Base-by-base conservation (phyloP, 2,888 invertebrate species). In the Limnephilus marmoratus region DNA sequence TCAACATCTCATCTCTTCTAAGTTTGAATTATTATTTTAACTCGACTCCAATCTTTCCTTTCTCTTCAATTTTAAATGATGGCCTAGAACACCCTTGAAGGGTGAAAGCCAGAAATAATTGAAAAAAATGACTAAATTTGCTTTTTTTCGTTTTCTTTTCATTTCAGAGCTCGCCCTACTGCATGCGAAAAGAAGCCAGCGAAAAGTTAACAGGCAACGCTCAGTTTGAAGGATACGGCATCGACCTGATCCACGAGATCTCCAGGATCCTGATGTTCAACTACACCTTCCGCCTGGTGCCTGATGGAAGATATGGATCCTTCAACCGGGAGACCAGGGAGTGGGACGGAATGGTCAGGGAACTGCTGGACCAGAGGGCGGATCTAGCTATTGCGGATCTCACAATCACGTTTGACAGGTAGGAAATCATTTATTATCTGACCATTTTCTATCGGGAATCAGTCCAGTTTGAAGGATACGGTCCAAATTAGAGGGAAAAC, bases 331-430 rank as follows among this genome's bases (percentile, higher is more conserved):
- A 98, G 95, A 98, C 98, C 83, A 98, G 98, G 94, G 98, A 98
- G 96, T 98, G 98, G 98, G 98, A 98, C 95, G 98, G 98, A 91
- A 98, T 98, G 98, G 98, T 98, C 94, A 97, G 98, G 94, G 98
- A 98, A 95, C 96, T 98, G 92, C 95, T 98, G 94, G 98, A 98
- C 95, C 98, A 98, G 95, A 98, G 98, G 94, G 99, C 99, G 18
- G 99, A 99, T 95, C 96, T 99, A 94, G 99, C 99, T 1, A 98
- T 99, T 89, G 99, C 99, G 15, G 99, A 99, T 95, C 97, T 99
- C 91, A 99, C 99, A 53, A 99, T 99, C 94, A 99, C 99, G 41
- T 99, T 98, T 95, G 98, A 99, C 95, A 97, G 99, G 95, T 99
- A 99, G 95, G 97, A 24, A 68, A 68, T 7, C 18, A 24, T 18